Evolutionary conservation across 2,797 vertebrate genomes (phyloP), one percentile per base, ranked within the genome.

Genomic region (Malurus splendens): DNA sequence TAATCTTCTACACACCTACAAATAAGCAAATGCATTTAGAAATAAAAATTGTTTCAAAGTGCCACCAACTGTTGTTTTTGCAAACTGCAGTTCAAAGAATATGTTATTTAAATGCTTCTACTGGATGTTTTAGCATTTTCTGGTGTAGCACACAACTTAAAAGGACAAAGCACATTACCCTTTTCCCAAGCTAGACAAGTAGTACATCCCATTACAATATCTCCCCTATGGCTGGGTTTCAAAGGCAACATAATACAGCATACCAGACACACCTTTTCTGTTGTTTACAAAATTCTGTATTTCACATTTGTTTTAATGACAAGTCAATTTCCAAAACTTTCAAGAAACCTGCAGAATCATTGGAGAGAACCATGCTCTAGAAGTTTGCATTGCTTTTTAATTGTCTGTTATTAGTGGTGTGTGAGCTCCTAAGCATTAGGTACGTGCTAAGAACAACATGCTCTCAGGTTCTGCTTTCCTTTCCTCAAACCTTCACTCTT

Each of bases 11-110:
- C 71, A 89, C 80, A 93, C 90, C 89, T 95, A 47, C 38, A 94
- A 94, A 73, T 66, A 73, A 84, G 81, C 60, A 94, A 76, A 91
- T 56, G 78, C 60, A 73, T 67, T 76, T 60, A 84, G 91, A 94
- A 92, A 86, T 75, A 95, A 94, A 96, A 95, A 93, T 95, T 96
- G 96, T 91, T 97, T 97, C 96, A 96, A 97, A 97, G 93, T 97
- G 96, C 95, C 96, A 97, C 96, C 97, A 97, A 96, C 96, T 97
- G 96, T 97, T 97, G 96, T 95, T 84, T 95, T 95, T 96, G 86
- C 90, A 97, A 96, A 97, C 90, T 97, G 94, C 95, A 97, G 90
- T 96, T 94, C 90, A 90, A 90, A 93, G 39, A 71, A 86, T 71
- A 33, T 24, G 12, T 17, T 81, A 90, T 86, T 91, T 9, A 74